These are phyloP conservation scores for Adineta ricciae DNA, from an alignment of 2,888 invertebrate species.

Conservation along the genomic window DNA sequence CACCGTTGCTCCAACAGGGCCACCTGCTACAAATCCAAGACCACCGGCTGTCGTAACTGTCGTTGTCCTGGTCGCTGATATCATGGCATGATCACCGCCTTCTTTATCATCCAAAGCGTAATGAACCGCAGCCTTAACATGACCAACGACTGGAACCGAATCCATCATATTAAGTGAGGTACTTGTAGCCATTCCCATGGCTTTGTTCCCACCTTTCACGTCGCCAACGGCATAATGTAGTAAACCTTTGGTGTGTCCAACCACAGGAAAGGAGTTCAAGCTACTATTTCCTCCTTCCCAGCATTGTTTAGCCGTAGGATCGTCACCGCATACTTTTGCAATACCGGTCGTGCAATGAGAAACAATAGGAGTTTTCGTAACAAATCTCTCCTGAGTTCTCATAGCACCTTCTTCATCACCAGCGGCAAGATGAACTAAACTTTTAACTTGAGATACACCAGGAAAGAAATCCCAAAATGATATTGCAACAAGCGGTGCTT, in stretches of 20 bases:
- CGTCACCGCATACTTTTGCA: not conserved
- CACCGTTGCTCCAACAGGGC: not conserved
- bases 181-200: not conserved
- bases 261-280: not conserved
- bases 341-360: not conserved
- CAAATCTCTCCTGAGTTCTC: not conserved
- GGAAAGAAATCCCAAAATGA: not conserved
- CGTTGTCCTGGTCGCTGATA: conserved; percentile 33
- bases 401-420: not conserved
- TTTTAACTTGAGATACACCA: not conserved
- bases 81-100: conserved; percentile 35
- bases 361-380: not conserved
- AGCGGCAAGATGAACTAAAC: not conserved
- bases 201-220: not conserved
- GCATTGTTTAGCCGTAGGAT: not conserved
- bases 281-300: not conserved
- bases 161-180: conserved; percentile 27
- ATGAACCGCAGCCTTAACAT: conserved; percentile 35
- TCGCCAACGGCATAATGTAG: not conserved
- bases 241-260: not conserved
- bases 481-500: not conserved
- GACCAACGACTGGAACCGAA: conserved; percentile 35
- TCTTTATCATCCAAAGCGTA: conserved; percentile 34
- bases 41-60: not conserved
- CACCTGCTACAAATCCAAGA: not conserved